Conservation (phyloP, 2,113 vertebrate genomes). For the Hemibagrus wyckioides region DNA sequence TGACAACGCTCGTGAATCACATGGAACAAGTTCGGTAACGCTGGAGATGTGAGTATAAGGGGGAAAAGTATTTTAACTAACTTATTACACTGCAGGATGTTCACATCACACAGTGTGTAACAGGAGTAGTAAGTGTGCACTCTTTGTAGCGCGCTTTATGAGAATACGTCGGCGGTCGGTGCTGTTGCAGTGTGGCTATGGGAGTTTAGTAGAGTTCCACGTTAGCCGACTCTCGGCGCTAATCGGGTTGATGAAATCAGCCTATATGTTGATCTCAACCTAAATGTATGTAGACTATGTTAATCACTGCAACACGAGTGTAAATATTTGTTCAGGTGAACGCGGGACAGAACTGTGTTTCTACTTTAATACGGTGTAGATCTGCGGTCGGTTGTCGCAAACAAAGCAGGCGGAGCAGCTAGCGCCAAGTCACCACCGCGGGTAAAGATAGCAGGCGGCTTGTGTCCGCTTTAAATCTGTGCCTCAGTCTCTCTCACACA, state of each 20-base stretch:
- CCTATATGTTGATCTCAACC: too few relatives aligned
- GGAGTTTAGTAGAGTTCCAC: background rate
- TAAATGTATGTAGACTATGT: background rate
- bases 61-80: background rate
- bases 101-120: background rate
- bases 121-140: background rate
- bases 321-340: background rate
- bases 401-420: constrained; percentile 1
- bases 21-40: constrained; percentile 43
- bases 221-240: background rate
- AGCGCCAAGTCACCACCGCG: background rate
- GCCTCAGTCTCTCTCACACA: too few relatives aligned
- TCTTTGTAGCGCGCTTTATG: background rate
- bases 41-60: constrained; percentile 43
- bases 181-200: background rate
- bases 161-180: background rate
- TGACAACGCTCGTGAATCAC: constrained; percentile 50
- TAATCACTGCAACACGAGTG: background rate
- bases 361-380: background rate
- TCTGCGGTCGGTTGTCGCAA: background rate
- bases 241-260: background rate
- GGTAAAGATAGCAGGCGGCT: background rate
- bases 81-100: background rate
- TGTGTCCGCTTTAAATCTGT: background rate
- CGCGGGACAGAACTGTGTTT: background rate